phyloP scores from a whole-genome alignment of 2,113 vertebrate species.

The Lepus americanus region DNA sequence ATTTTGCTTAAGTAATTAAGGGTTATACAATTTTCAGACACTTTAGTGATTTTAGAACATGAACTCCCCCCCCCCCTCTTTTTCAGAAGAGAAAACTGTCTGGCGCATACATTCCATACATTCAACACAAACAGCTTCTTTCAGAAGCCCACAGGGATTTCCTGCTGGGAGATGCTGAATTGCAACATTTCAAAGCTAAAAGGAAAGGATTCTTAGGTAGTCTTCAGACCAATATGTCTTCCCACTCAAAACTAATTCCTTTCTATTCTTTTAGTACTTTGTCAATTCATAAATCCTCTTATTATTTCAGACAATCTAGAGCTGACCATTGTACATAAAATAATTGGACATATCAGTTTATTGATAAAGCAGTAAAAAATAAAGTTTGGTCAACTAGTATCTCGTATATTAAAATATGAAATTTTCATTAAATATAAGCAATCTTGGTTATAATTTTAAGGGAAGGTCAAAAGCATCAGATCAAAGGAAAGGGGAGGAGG shows the following conservation, averaged over 20 bases:
- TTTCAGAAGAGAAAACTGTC: conserved; percentile 7
- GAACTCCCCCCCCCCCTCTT: background rate
- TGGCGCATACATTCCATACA: background rate
- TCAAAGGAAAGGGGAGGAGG: background rate
- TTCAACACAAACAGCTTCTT: background rate
- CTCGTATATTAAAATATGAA: background rate
- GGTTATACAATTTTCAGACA: conserved; percentile 20
- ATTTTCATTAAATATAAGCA: background rate
- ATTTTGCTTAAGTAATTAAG: conserved; percentile 42
- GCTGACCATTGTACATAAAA: background rate
- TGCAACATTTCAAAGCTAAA: background rate
- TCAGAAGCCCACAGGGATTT: background rate
- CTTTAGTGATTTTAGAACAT: background rate
- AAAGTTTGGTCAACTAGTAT: background rate
- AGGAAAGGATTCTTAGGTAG: background rate
- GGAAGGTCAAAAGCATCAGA: background rate
- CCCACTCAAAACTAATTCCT: background rate
- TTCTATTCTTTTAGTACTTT: background rate
- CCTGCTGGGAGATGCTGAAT: background rate
- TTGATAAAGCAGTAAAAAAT: background rate
- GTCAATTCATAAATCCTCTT: background rate
- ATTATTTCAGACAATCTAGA: conserved; percentile 23
- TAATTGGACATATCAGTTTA: background rate
- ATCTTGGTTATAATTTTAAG: conserved; percentile 36
- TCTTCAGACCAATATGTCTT: background rate